Evolutionary conservation across 2,797 vertebrate species (phyloP), one percentile per base, ranked within the genome.

Genomic region (Acipenser transmontanus): DNA sequence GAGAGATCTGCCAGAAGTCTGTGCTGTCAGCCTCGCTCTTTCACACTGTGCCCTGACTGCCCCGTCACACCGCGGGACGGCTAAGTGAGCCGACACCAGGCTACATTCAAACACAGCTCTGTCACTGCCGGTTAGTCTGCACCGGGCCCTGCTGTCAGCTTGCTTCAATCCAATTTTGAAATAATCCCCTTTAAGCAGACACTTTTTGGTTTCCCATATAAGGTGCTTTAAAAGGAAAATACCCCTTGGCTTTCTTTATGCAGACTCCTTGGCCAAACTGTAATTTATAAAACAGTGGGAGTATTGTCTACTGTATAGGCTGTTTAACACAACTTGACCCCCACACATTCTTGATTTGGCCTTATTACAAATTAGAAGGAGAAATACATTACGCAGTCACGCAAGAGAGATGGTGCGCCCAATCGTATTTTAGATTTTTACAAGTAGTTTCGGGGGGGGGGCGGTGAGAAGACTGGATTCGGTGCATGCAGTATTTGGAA

Each of bases 241-340:
- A 34, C 34, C 34, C 34, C 34, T 34, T 4, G 34, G 34, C 34
- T 34, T 34, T 34, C 34, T 34, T 34, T 34, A 63, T 17, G 49
- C 11, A 13, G 49, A 66, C n/a, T 8, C 56, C 60, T 74, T 78
- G 76, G 77, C 73, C 79, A 81, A 77, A 71, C 71, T 72, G 72
- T 75, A 71, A 79, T 72, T 79, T 71, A 72, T 66, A 65, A 74
- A 68, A 66, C 20, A 52, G 17, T 13, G 13, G 9, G 63, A 50
- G 8, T 34, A 65, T 1, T 47, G 50, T 49, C 49, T 51, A 65
- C 49, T 52, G 34, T n/a, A 54, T 54, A 56, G 2, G 20, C 13
- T 50, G 62, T 50, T 17, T 14, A 50, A 13, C 49, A 63, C 49
- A 50, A 47, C 7, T n/a, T 9, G 34, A 65, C 47, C 50, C 49